Conservation (phyloP, 2,888 invertebrate genomes). For the Rugalucina vietnamica region DNA sequence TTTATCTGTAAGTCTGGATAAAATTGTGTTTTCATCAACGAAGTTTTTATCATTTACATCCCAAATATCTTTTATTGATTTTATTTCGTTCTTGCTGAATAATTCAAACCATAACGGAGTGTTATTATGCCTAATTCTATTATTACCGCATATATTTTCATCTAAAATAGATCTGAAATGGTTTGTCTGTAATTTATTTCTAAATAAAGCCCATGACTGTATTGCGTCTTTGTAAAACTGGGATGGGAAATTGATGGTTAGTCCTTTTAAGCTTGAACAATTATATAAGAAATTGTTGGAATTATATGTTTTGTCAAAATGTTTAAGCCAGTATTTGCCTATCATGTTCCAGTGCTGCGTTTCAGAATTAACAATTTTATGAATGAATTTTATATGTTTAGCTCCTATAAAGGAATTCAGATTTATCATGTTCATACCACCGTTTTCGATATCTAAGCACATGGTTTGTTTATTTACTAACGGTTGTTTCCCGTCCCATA, state of each 20-base stretch:
- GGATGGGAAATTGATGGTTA: not conserved
- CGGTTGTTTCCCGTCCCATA: not conserved
- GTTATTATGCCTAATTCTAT: not conserved
- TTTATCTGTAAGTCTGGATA: too few species aligned
- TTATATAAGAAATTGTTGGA: not conserved
- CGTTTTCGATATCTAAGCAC: not conserved
- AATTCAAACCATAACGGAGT: not conserved
- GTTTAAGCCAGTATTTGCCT: not conserved
- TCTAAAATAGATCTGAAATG: not conserved
- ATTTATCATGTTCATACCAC: not conserved
- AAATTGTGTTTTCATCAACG: not conserved
- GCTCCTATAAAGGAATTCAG: not conserved
- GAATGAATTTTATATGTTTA: not conserved
- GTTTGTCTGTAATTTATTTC: not conserved
- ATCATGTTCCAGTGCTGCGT: not conserved
- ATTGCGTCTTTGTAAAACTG: not conserved
- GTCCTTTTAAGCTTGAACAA: not conserved
- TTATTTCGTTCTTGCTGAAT: not conserved
- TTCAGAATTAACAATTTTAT: not conserved
- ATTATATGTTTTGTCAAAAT: not conserved
- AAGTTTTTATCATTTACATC: not conserved
- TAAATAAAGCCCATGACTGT: not conserved
- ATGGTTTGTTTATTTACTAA: not conserved
- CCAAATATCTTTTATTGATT: not conserved
- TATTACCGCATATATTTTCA: not conserved